Conservation (phyloP, 2,888 invertebrate species). For the Saturnia japonica region DNA sequence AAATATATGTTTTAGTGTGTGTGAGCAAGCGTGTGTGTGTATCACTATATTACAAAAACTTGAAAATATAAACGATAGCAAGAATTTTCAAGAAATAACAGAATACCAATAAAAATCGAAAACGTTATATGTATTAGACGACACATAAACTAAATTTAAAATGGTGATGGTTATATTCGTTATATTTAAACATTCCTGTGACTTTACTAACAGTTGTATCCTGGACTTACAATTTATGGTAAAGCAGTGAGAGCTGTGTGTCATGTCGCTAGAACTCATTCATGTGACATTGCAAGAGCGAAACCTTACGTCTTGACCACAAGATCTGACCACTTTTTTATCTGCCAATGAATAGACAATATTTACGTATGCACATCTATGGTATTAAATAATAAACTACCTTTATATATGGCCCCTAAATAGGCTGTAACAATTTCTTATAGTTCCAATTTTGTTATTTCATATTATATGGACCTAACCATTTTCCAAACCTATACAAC, state of each 20-base stretch:
- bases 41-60: background rate
- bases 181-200: background rate
- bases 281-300: background rate
- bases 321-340: background rate
- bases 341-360: background rate
- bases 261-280: background rate
- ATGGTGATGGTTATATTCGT: background rate
- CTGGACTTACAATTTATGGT: background rate
- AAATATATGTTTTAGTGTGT: too few species aligned
- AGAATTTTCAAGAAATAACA: background rate
- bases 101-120: background rate
- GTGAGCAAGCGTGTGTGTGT: background rate
- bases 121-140: background rate
- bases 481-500: constrained; percentile 45
- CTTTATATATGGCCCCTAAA: background rate
- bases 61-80: background rate
- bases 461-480: constrained; percentile 20
- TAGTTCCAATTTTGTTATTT: background rate
- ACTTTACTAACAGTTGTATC: background rate
- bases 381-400: background rate
- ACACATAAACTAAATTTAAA: background rate
- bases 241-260: background rate
- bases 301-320: background rate
- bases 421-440: background rate
- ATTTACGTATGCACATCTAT: background rate